Evolutionary conservation across 2,113 vertebrate species (phyloP), one percentile per base, ranked within the genome.

Genomic region (Epinephelus moara): DNA sequence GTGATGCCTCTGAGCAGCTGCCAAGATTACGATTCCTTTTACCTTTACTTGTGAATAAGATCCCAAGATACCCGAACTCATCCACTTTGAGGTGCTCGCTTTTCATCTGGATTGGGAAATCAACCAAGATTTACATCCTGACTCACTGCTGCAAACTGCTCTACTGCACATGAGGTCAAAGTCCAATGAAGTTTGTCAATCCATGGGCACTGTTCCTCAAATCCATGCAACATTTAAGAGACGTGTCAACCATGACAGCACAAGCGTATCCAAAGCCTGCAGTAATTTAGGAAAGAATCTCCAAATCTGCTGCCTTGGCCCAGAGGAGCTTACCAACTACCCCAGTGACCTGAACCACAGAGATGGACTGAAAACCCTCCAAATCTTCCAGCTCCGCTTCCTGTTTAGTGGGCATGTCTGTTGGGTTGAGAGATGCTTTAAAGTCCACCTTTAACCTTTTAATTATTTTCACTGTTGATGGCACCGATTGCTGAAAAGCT

Each of bases 281-380:
- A 42, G 6, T 56, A 47, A 37, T 47, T 78, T 45, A 69, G 66
- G 1, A 25, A 21, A 61, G 37, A 66, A 23, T 55, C 55, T 52
- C 47, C 2, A 12, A 55, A 27, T 82, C 33, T 9, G 14, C 66
- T 17, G 37, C 50, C 18, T 52, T 75, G 45, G 14, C 62, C 27
- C 4, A 18, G 15, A 15, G 62, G 53, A 74, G 50, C 53, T 79
- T 69, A 55, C 27, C 47, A n/a, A 57, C 15, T 30, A 70, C 70
- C 40, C 21, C 8, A 49, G 53, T 71, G 30, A 25, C 59, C 47
- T 73, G 40, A 78, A 67, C 55, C 69, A 57, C 21, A 15, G n/a
- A 69, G 78, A 70, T 33, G 15, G 52, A 71, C 66, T 66, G 17
- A 62, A 83, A 81, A 45, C n/a, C 15, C 25, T 60, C 30, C 70